Conservation (phyloP, 2,888 invertebrate species). For the Trachelus iudaicus region DNA sequence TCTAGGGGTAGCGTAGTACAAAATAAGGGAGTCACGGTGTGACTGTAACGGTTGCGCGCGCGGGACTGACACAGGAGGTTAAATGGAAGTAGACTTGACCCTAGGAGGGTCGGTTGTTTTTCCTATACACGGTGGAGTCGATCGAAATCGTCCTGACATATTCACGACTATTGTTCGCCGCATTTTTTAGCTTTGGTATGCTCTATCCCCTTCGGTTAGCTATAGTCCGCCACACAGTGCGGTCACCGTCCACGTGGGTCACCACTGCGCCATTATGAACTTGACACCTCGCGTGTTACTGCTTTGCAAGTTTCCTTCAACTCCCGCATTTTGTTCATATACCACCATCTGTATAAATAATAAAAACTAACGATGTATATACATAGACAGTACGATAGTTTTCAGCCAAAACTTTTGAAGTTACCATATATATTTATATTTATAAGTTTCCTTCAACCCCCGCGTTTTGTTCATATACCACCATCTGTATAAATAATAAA, state of each 20-base stretch:
- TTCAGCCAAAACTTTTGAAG: background rate
- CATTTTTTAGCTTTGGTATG: background rate
- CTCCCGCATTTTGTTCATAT: background rate
- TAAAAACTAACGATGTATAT: background rate
- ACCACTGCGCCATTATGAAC: slow-evolving; percentile 27
- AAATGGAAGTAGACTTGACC: slow-evolving; percentile 42
- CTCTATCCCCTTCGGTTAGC: background rate
- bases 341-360: background rate
- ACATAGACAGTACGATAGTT: background rate
- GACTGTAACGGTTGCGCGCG: slow-evolving; percentile 38
- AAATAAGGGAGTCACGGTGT: slow-evolving; percentile 7
- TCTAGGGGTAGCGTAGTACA: background rate
- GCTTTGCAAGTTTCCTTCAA: background rate
- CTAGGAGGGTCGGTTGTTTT: slow-evolving; percentile 29
- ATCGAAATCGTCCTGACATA: slow-evolving; percentile 36
- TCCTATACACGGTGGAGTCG: slow-evolving; percentile 36
- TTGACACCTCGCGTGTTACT: slow-evolving; percentile 24
- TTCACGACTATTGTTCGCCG: background rate
- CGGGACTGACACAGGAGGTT: slow-evolving; percentile 38
- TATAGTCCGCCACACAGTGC: background rate
- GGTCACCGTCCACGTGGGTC: slow-evolving; percentile 37
- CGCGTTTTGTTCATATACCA: too few relatives aligned
- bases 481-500: too few relatives aligned
- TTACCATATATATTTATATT: background rate
- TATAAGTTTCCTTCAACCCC: too few relatives aligned